Evolutionary conservation across 1,140 invertebrate genomes (phyloP), one percentile per base, ranked within the genome.

Genomic region (Anastrepha obliqua): DNA sequence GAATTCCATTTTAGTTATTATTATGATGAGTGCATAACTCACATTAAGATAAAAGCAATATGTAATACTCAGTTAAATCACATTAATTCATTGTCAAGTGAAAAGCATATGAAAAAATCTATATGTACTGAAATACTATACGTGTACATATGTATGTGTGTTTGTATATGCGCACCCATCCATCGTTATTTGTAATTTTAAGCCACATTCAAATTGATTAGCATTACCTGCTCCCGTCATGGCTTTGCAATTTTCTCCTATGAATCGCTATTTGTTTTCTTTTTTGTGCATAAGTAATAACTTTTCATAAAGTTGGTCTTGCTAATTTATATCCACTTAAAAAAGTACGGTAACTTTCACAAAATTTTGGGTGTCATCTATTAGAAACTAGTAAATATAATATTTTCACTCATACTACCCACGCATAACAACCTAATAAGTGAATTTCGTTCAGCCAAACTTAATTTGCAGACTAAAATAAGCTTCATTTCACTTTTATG

Each of bases 271-370:
- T 47, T 51, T 9, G 74, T 81, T 81, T 51, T 20, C 17, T 51
- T 81, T 20, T 81, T 81, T 4, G 11, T 81, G 55, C 11, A 13
- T 9, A 44, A n/a, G 29, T 29, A 29, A 29, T 29, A 29, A 20
- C 44, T 55, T 81, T 55, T 55, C 3, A 55, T 2, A 17, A 9
- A 81, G 47, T 55, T n/a, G 42, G 55, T 81, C n/a, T 81, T 55
- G 74, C 74, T 81, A 81, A 81, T 81, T 81, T 81, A 81, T 81
- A 55, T 67, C 51, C 47, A 81, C 74, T 81, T 81, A 81, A 81
- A 81, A 81, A 15, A 29, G 74, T 47, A 55, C 29, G 55, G 74
- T 81, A 81, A 81, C 74, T 81, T 81, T 81, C 74, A 81, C 74
- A 81, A 81, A 55, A 7, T 81, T 81, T 81, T 29, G 74, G 47